Evolutionary conservation across 1,140 invertebrate genomes (phyloP), one percentile per base, ranked within the genome.

Genomic region (Aphis gossypii): DNA sequence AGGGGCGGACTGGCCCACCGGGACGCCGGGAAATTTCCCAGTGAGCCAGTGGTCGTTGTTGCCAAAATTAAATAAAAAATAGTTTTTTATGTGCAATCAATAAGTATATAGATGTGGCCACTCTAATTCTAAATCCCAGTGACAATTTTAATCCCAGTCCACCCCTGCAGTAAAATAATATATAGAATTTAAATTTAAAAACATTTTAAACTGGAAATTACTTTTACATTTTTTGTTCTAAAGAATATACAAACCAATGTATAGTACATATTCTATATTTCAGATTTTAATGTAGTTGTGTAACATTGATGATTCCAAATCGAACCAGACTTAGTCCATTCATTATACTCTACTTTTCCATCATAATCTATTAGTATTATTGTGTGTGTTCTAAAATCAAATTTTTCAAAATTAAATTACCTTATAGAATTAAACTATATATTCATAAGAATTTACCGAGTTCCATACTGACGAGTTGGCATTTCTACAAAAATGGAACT

Each of bases 401-500:
- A 56, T 30, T 0, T 18, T 30, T 41, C 54, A n/a, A 20, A 83
- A 93, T 86, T 86, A 44, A 86, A 54, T 38, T 38, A 41, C 35
- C 7, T 18, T 76, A 35, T 92, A 48, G 0, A 51, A 82, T 83
- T 48, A 2, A 88, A 90, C 25, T 25, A 48, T 35, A 35, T 38
- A 51, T 35, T 35, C 0, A 44, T 7, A 48, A 35, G 0, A 46
- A 92, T 21, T 93, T 84, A 93, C 92, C 92, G 25, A 38, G 92
- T 93, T 9, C 92, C 92, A 54, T 93, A 93, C 3, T 56, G 44
- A 20, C 41, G 41, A 93, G 23, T 7, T 41, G 92, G 92, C 25
- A 93, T 93, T 56, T 93, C 92, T 7, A 93, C 92, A 93, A 93
- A 93, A 54, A 93, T 20, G 8, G 92, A 93, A 86, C 92, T 93